phyloP scores from a whole-genome alignment of 2,113 vertebrate species.

The Phyllopteryx taeniolatus region DNA sequence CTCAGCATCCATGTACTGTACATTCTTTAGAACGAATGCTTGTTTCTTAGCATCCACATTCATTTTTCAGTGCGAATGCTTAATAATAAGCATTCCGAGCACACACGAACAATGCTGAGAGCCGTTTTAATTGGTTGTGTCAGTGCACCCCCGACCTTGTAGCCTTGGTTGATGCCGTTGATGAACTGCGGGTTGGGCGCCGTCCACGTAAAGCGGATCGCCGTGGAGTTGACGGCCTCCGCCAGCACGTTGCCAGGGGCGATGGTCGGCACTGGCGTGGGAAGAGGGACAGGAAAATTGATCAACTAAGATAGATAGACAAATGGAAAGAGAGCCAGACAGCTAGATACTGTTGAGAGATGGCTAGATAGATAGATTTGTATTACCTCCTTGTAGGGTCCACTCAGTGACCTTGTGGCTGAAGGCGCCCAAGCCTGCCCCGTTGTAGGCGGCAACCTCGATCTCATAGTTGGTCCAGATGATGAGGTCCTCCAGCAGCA shows the following conservation, averaged over 20 bases:
- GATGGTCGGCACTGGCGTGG: slow-evolving; percentile 86
- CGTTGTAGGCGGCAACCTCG: slow-evolving; percentile 94
- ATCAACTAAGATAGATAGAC: background rate
- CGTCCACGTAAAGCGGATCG: slow-evolving; percentile 91
- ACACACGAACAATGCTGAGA: slow-evolving; percentile 17
- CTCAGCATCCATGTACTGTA: too few relatives aligned
- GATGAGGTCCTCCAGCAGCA: slow-evolving; percentile 95
- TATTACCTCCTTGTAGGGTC: slow-evolving; percentile 84
- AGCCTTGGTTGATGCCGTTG: slow-evolving; percentile 98
- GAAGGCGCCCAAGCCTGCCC: slow-evolving; percentile 86
- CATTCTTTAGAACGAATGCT: too few relatives aligned
- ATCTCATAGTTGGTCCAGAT: slow-evolving; percentile 99
- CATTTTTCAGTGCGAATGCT: background rate
- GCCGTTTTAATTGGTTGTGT: slow-evolving; percentile 19
- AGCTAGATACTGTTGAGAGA: too few relatives aligned
- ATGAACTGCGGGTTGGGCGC: slow-evolving; percentile 98
- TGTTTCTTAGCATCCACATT: too few relatives aligned
- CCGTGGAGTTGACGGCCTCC: slow-evolving; percentile 90
- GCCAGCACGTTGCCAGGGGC: slow-evolving; percentile 88
- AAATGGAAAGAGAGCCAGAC: slow-evolving; percentile 14
- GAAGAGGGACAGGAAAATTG: background rate
- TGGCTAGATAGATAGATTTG: too few relatives aligned
- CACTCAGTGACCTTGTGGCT: slow-evolving; percentile 95
- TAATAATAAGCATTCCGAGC: background rate
- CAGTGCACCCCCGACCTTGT: slow-evolving; percentile 82